Evolutionary conservation across 2,888 invertebrate species (phyloP).

Genomic region (Eilema depressum): DNA sequence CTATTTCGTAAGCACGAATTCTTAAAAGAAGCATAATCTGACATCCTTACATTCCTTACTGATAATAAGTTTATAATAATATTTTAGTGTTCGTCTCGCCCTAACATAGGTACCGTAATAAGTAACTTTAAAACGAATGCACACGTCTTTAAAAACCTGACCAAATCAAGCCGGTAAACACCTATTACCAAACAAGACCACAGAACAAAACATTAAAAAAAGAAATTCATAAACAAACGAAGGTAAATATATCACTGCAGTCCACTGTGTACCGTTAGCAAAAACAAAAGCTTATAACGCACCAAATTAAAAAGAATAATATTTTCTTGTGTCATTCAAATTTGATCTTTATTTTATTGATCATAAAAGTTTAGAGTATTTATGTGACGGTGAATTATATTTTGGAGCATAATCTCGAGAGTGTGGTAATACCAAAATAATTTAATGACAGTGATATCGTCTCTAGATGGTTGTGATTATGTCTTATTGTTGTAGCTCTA

Average conservation of each 20-base stretch:
- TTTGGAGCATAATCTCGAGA: conserved; percentile 35
- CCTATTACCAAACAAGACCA: conserved; percentile 26
- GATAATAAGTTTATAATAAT: no score
- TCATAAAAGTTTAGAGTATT: background rate
- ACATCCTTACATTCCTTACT: no score
- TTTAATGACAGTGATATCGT: conserved; percentile 65
- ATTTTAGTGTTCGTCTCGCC: background rate
- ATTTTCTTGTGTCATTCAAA: conserved; percentile 21
- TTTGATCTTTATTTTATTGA: conserved; percentile 25
- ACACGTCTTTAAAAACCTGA: conserved; percentile 12
- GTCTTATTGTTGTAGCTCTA: conserved; percentile 51
- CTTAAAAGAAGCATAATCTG: no score
- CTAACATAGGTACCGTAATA: background rate
- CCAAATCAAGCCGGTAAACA: conserved; percentile 21
- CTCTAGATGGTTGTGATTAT: conserved; percentile 59
- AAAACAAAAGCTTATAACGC: conserved; percentile 55
- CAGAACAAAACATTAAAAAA: conserved; percentile 22
- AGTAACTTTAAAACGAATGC: background rate
- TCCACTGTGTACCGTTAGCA: conserved; percentile 59
- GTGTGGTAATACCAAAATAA: conserved; percentile 63
- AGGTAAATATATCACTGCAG: conserved; percentile 50
- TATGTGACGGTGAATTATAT: background rate
- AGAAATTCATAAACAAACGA: conserved; percentile 28
- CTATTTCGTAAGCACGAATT: no score
- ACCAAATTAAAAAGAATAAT: conserved; percentile 30